Evolutionary conservation across 2,113 vertebrate genomes (phyloP).

Genomic region (Datnioides undecimradiatus): DNA sequence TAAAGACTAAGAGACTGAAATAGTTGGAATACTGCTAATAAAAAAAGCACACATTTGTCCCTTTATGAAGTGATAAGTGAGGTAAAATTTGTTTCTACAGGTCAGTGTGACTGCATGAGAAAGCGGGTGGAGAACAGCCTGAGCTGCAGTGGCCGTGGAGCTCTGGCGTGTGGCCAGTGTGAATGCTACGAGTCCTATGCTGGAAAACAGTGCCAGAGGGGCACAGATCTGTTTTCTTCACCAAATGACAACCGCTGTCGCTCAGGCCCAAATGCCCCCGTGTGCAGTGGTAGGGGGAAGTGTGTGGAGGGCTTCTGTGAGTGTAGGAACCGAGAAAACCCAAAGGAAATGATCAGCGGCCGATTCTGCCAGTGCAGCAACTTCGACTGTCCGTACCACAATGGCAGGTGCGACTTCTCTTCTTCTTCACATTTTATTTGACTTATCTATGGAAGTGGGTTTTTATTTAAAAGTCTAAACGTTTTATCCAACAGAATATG

Average conservation of each 20-base stretch:
- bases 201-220: conserved; percentile 46
- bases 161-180: conserved; percentile 56
- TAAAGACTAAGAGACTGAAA: background rate
- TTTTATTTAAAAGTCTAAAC: background rate
- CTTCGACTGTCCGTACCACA: conserved; percentile 47
- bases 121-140: conserved; percentile 52
- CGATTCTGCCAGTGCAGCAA: conserved; percentile 68
- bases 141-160: conserved; percentile 33
- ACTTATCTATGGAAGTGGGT: background rate
- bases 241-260: conserved; percentile 13
- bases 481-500: conserved; percentile 48
- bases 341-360: conserved; percentile 26
- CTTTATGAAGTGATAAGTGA: background rate
- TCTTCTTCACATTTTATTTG: no score
- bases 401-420: conserved; percentile 49
- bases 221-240: background rate
- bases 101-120: conserved; percentile 57
- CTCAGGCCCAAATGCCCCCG: background rate
- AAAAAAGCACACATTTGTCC: background rate
- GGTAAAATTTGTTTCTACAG: conserved; percentile 11
- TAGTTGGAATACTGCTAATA: background rate
- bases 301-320: conserved; percentile 55
- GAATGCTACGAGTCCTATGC: conserved; percentile 6
- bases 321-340: conserved; percentile 15
- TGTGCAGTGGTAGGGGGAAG: conserved; percentile 55